Evolutionary conservation across 1,140 invertebrate genomes (phyloP), one percentile per base, ranked within the genome.

Genomic region (Holcopasites calliopsidis): DNA sequence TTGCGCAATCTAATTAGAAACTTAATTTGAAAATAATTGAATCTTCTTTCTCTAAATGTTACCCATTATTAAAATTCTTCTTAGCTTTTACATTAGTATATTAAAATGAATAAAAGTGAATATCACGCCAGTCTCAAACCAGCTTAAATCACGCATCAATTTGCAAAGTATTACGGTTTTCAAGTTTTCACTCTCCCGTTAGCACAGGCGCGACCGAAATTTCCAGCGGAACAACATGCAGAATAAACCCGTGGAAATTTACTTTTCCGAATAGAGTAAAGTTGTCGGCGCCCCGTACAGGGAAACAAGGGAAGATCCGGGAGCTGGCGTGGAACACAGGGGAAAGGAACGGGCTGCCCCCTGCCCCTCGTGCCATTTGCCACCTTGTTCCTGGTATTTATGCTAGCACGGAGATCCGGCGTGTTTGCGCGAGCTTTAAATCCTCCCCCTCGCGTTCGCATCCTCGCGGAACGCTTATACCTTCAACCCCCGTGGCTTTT

Each of bases 301-400:
- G 58, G 28, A 26, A 69, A 76, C 47, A 57, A 40, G 47, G 58
- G 55, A 28, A 65, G 66, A 35, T 26, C 49, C 44, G 23, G 54
- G 60, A 40, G 65, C 50, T 44, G 35, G 55, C 13, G 49, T n/a
- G 54, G 21, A 55, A 61, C 61, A 71, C 55, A 7, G 38, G n/a
- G 50, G 38, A 78, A 82, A 85, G 82, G 82, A 79, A 88, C 79
- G 62, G 84, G 80, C 64, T 74, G 65, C 78, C 78, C 80, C 77
- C 72, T 74, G 65, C 78, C 78, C 80, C 77, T 69, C 69, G 78
- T 79, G 78, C 82, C 76, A 79, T 85, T 86, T 85, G 85, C 78
- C 84, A 88, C 85, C 81, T 87, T 83, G 79, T 85, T 83, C 79
- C 77, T 77, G 55, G 70, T 75, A 85, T 85, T 85, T 85, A 74